phyloP scores from a whole-genome alignment of 37 sponge, comb jelly and placozoan genomes.

The Oscarella lobularis region DNA sequence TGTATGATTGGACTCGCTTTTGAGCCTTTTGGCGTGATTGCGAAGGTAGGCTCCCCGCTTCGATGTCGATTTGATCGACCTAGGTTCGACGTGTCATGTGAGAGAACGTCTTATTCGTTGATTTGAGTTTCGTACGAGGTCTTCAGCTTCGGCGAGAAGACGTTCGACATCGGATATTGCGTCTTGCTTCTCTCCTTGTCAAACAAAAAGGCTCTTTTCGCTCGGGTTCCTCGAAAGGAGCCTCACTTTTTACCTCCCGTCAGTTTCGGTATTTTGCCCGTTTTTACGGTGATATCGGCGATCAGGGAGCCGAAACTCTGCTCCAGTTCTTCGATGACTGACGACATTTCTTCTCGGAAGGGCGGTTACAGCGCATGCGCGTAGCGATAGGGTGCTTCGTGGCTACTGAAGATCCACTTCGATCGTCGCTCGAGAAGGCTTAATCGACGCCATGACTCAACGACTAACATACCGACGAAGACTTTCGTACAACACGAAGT shows the following conservation, averaged over 20 bases:
- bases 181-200: neutral
- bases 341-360: neutral
- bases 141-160: neutral
- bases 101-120: too few relatives aligned
- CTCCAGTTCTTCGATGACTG: neutral
- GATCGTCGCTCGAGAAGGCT: neutral
- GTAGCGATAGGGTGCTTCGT: conserved; percentile 1
- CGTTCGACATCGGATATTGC: neutral
- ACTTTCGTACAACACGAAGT: conserved; percentile 79
- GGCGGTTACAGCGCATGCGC: neutral
- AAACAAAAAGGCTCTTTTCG: neutral
- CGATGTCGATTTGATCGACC: neutral
- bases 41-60: neutral
- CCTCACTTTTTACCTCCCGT: neutral
- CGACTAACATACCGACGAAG: conserved; percentile 74
- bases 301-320: neutral
- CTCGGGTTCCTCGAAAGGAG: neutral
- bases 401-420: neutral
- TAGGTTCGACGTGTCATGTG: too few relatives aligned
- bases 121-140: neutral
- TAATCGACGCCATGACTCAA: conserved; percentile 38
- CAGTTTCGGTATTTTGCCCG: neutral
- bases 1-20: neutral
- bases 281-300: neutral
- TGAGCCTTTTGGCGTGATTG: neutral